Conservation (phyloP, 2,888 invertebrate genomes). For the Leucoma salicis region DNA sequence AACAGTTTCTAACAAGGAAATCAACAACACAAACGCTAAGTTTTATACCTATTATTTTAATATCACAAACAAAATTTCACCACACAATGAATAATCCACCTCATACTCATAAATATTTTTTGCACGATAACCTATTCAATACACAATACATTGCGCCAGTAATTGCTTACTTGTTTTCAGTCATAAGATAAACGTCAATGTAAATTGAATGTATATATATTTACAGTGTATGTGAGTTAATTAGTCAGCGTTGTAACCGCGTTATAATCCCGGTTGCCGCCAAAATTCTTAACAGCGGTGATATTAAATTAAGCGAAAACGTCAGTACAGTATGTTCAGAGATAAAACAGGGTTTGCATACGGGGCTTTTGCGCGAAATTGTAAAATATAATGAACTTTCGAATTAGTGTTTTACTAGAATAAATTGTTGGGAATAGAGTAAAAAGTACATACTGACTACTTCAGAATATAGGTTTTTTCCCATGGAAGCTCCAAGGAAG, state of each 20-base stretch:
- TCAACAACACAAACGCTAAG: too few species aligned
- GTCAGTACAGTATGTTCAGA: not conserved
- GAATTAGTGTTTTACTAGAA: too few species aligned
- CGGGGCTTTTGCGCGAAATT: conserved; percentile 2
- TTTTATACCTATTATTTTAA: too few species aligned
- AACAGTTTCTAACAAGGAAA: too few species aligned
- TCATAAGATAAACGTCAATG: not conserved
- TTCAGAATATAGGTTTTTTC: too few species aligned
- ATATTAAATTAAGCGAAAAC: conserved; percentile 6
- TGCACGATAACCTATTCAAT: not conserved
- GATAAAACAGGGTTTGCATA: not conserved
- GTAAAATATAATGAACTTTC: conserved; percentile 12
- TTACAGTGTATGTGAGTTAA: not conserved
- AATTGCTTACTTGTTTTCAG: not conserved
- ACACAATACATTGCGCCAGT: not conserved
- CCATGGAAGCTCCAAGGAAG: too few species aligned
- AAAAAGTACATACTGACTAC: too few species aligned
- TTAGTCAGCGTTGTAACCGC: not conserved
- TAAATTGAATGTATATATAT: not conserved
- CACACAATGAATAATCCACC: too few species aligned
- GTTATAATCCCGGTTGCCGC: conserved; percentile 9
- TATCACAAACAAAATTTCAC: too few species aligned
- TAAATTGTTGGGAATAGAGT: too few species aligned
- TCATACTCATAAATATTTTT: not conserved
- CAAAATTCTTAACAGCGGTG: conserved; percentile 11